Conservation (phyloP, 2,888 invertebrate species). For the Cerastis rubricosa region DNA sequence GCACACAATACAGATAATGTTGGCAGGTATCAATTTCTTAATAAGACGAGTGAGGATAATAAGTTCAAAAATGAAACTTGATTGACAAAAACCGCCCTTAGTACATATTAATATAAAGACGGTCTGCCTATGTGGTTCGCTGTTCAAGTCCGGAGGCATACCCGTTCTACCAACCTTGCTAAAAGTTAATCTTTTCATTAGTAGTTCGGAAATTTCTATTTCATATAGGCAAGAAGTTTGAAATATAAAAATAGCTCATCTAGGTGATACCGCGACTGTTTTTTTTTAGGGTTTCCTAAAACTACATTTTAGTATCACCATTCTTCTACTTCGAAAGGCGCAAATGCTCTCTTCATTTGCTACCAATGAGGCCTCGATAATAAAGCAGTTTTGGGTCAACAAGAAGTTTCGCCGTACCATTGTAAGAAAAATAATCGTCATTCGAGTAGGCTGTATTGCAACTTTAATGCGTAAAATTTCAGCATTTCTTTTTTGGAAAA, state of each 20-base stretch:
- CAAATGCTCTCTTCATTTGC: background rate
- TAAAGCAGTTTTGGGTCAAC: background rate
- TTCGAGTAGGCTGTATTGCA: background rate
- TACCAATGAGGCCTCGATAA: background rate
- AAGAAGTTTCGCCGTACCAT: background rate
- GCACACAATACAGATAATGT: background rate
- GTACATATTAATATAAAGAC: background rate
- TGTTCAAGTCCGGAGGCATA: background rate
- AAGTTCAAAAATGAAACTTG: background rate
- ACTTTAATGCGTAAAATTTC: background rate
- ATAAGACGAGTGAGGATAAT: background rate
- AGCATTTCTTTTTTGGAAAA: background rate
- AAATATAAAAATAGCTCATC: background rate
- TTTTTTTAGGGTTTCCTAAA: background rate
- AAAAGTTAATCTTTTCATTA: background rate
- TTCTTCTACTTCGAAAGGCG: background rate
- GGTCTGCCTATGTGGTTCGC: background rate
- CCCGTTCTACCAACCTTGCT: background rate
- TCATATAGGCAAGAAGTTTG: background rate
- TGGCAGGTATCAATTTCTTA: background rate
- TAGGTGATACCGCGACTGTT: too few relatives aligned
- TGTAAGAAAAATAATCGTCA: background rate
- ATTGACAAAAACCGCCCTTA: background rate
- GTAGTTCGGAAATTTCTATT: background rate
- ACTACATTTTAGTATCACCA: background rate